These are phyloP conservation scores for Eupeodes luniger DNA, from an alignment of 2,888 invertebrate species.

Conservation along the genomic window DNA sequence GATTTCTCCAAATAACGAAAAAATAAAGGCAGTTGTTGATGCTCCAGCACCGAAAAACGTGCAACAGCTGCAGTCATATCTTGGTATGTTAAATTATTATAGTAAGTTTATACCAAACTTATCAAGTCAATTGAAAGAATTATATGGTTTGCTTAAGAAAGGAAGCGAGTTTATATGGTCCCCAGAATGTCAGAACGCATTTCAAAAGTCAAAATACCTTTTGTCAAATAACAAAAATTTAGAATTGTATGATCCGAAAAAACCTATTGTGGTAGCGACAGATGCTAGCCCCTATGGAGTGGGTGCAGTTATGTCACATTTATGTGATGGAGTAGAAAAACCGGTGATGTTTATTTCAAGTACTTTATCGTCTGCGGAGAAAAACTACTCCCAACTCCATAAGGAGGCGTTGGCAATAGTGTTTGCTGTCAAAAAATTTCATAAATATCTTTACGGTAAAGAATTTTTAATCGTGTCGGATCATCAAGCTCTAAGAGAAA, in stretches of 20 bases:
- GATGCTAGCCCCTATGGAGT: too few species aligned
- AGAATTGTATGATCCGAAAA: too few species aligned
- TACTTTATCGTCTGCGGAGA: too few species aligned
- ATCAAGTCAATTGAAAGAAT: too few species aligned
- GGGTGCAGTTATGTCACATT: too few species aligned
- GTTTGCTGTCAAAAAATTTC: constrained; percentile 44
- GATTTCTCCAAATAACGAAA: constrained; percentile 26
- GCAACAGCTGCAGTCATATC: constrained; percentile 20
- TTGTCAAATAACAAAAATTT: not conserved
- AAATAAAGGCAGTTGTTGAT: not conserved
- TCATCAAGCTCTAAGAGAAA: constrained; percentile 32
- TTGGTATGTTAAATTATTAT: constrained; percentile 18
- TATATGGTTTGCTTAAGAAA: not conserved
- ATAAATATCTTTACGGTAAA: constrained; percentile 56
- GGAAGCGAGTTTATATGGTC: not conserved
- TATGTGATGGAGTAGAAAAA: too few species aligned
- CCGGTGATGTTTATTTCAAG: too few species aligned
- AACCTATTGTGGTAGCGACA: too few species aligned
- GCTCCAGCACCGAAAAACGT: constrained; percentile 8
- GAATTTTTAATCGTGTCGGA: constrained; percentile 26
- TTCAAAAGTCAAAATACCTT: constrained; percentile 20
- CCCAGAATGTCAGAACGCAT: not conserved
- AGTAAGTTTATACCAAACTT: not conserved
- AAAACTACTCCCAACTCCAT: too few species aligned
- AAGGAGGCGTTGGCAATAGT: constrained; percentile 17